Evolutionary conservation across 2,888 invertebrate species (phyloP).

Genomic region (Chymomyza procnemis): DNA sequence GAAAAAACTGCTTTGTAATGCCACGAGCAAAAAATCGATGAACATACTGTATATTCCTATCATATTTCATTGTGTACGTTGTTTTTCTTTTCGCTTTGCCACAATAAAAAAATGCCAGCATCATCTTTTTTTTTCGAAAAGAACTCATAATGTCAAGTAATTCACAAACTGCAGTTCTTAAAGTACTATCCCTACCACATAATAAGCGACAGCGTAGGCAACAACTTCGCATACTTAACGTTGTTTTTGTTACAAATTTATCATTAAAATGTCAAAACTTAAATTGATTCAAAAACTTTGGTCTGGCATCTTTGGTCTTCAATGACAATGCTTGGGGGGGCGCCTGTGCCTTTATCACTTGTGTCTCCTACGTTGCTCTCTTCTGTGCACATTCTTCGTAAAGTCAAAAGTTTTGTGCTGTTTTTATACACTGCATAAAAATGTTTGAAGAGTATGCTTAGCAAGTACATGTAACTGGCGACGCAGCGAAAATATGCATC

Average conservation of each 20-base stretch:
- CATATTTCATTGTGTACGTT: background rate
- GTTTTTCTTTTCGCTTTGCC: background rate
- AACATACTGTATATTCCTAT: background rate
- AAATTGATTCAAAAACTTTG: constrained; percentile 71
- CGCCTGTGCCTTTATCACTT: background rate
- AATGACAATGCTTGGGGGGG: background rate
- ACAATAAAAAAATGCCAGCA: background rate
- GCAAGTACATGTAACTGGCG: background rate
- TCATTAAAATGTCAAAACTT: constrained; percentile 73
- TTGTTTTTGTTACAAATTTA: constrained; percentile 66
- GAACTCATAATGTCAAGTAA: constrained; percentile 27
- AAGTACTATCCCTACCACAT: constrained; percentile 23
- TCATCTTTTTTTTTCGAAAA: background rate
- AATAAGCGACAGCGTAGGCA: constrained; percentile 17
- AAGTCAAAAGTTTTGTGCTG: background rate
- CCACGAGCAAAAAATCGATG: background rate
- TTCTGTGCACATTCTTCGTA: background rate
- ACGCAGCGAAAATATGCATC: no score
- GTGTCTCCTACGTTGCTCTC: background rate
- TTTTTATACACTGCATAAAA: background rate
- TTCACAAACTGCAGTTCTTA: constrained; percentile 54
- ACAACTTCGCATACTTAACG: constrained; percentile 13
- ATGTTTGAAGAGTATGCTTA: background rate
- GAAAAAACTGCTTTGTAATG: background rate
- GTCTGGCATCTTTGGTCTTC: constrained; percentile 16